phyloP scores from a whole-genome alignment of 2,113 vertebrate genomes.

The Petromus typicus region DNA sequence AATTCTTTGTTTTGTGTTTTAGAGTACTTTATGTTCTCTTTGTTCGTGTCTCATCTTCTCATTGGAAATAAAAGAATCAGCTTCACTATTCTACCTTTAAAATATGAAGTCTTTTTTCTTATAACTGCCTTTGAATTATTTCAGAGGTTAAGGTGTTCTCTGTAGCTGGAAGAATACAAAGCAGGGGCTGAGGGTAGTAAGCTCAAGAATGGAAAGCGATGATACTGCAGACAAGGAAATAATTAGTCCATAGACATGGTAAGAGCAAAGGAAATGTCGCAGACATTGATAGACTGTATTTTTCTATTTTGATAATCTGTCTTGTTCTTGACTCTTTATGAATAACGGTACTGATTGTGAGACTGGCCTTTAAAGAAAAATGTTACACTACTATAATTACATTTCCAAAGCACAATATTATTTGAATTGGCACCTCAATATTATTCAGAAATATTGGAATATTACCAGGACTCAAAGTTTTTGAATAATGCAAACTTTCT shows the following conservation, averaged over 20 bases:
- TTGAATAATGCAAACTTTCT: constrained; percentile 54
- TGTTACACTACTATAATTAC: constrained; percentile 53
- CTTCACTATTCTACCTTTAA: constrained; percentile 12
- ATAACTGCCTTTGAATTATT: constrained; percentile 29
- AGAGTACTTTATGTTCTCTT: background rate
- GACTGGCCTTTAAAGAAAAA: constrained; percentile 55
- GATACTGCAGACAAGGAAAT: background rate
- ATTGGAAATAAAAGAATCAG: background rate
- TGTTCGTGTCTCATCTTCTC: constrained; percentile 12
- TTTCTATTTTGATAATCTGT: constrained; percentile 54
- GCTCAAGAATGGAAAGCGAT: background rate
- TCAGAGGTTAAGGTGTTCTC: background rate
- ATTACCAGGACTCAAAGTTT: constrained; percentile 56
- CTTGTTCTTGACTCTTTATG: constrained; percentile 42
- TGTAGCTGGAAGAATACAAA: background rate
- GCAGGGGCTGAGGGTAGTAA: background rate
- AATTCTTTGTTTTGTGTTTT: constrained; percentile 19
- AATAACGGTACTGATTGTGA: constrained; percentile 52
- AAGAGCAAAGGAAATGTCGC: background rate
- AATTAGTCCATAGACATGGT: background rate
- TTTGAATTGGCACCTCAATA: constrained; percentile 48
- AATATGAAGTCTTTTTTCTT: background rate
- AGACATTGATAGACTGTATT: constrained; percentile 10
- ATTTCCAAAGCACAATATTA: constrained; percentile 44
- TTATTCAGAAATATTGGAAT: constrained; percentile 61